phyloP scores from a whole-genome alignment of 2,113 vertebrate species.

The Hylia prasina region DNA sequence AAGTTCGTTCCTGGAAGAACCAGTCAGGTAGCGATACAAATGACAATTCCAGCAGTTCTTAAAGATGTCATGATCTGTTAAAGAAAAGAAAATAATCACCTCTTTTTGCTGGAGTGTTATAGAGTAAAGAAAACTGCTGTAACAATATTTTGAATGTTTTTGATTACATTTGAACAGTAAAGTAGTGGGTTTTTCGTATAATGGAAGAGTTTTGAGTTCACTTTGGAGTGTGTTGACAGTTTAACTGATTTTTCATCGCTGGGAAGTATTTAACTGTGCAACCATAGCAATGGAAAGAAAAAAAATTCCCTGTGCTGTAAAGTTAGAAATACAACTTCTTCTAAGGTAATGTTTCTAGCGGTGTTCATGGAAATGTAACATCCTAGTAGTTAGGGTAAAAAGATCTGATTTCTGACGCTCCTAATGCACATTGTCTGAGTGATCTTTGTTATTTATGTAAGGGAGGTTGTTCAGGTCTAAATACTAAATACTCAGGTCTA shows the following conservation, averaged over 20 bases:
- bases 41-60: background rate
- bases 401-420: background rate
- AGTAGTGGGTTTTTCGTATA: background rate
- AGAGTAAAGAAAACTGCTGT: background rate
- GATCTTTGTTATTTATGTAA: background rate
- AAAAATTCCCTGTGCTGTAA: background rate
- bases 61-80: background rate
- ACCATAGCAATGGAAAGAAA: background rate
- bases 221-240: background rate
- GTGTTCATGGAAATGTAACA: background rate
- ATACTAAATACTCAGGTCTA: background rate
- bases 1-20: background rate
- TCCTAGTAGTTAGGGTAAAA: background rate
- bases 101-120: background rate
- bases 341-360: background rate
- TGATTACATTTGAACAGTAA: background rate
- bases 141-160: background rate
- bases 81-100: background rate
- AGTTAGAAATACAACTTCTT: background rate
- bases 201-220: background rate
- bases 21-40: background rate
- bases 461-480: background rate
- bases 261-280: background rate
- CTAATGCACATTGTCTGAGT: rapidly evolving
- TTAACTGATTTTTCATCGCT: background rate